Conservation (phyloP, 2,888 invertebrate species). For the Polydrusus cervinus region DNA sequence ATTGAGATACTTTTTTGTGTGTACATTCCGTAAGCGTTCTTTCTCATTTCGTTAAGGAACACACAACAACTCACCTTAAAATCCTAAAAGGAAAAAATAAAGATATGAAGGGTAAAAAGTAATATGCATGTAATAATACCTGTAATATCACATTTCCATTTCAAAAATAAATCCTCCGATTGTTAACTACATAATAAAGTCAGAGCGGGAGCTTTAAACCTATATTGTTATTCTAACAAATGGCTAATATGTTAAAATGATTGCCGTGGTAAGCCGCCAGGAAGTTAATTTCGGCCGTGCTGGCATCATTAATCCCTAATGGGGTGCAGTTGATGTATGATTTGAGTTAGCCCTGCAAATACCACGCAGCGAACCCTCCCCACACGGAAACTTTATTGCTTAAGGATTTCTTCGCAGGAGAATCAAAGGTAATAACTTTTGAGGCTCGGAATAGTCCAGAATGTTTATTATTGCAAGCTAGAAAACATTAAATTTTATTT, state of each 20-base stretch:
- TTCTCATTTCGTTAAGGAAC: not conserved
- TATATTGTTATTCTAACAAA: constrained; percentile 71
- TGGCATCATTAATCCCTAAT: constrained; percentile 73
- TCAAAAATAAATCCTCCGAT: constrained; percentile 43
- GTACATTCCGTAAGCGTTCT: no score
- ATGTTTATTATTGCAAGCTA: constrained; percentile 13
- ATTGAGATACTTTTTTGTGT: no score
- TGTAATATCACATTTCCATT: constrained; percentile 21
- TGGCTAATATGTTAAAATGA: constrained; percentile 73
- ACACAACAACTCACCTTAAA: not conserved
- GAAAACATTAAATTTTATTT: constrained; percentile 9
- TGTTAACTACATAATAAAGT: constrained; percentile 47
- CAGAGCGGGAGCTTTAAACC: constrained; percentile 45
- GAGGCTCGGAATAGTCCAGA: constrained; percentile 14
- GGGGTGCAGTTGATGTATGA: constrained; percentile 73
- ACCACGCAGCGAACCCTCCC: constrained; percentile 54
- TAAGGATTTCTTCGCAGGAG: constrained; percentile 47
- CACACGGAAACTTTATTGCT: constrained; percentile 55
- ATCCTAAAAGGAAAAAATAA: not conserved
- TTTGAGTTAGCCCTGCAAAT: constrained; percentile 64
- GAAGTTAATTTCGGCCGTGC: constrained; percentile 73
- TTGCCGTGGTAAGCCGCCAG: constrained; percentile 72
- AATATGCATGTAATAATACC: constrained; percentile 19
- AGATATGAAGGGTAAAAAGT: not conserved
- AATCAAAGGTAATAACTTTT: constrained; percentile 55